Base-by-base conservation (phyloP, 2,113 vertebrate species). In the Trichechus manatus region DNA sequence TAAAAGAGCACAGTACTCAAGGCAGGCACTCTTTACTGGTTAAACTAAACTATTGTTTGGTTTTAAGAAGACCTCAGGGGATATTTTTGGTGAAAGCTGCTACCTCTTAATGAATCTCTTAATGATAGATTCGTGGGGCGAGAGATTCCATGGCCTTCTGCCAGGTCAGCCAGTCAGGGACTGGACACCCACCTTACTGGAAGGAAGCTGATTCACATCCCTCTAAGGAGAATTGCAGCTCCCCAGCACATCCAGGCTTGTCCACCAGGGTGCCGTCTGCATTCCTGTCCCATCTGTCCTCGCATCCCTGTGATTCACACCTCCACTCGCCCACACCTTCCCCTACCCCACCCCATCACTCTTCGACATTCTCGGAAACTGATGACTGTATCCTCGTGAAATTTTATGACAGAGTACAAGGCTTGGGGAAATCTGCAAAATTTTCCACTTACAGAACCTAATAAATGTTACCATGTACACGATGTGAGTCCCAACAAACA, bases 201-300 rank as follows among this genome's bases (percentile, higher is more conserved):
- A 22, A 93, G 23, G 42, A 36, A 50, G 29, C 61, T 13, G 31
- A 80, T 11, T 75, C 89, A 53, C 5, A 3, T 11, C 8, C 63
- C 36, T 77, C 10, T 29, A 29, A 4, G 13, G 72, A 13, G 20
- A 33, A 64, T 25, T 61, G 39, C n/a, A 74, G 78, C 63, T 86
- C 39, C 92, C 39, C 1, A 15, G 85, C 95, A 80, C 56, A 95
- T 86, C 74, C 77, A 27, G 84, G 66, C 95, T 39, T 59, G 94
- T 83, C 72, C 9, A 3, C 15, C 64, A 27, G 0, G 20, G 72
- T 1, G 13, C 59, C 31, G 64, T 63, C 87, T 63, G 17, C 74
- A 82, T 94, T 90, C 87, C 61, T 66, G 36, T 42, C 50, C 75
- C 78, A 29, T 92, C 78, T 64, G 64, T 94, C 95, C 85, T 88